Evolutionary conservation across 2,797 vertebrate genomes (phyloP), one percentile per base, ranked within the genome.

Genomic region (Dendrocincla fuliginosa): DNA sequence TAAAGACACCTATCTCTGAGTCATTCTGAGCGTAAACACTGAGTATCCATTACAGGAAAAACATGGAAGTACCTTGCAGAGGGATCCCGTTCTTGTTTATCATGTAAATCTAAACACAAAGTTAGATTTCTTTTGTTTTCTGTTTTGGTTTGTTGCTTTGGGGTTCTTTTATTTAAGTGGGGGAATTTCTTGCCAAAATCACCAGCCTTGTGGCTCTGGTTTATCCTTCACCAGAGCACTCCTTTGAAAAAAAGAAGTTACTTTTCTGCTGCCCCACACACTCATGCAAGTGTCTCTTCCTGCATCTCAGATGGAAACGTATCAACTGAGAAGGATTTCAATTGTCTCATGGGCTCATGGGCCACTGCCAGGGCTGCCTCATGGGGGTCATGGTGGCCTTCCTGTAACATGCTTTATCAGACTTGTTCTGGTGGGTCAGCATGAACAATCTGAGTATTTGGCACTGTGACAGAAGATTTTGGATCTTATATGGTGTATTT

Each of bases 371-470:
- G n/a, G 59, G 23, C 53, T 75, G 20, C 22, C n/a, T 57, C 23
- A 16, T 0, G 0, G 0, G 12, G 33, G 41, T 44, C 57, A 28
- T 3, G 7, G 27, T 41, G 42, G 27, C 32, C 8, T 64, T 59
- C 67, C 53, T 35, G 10, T 41, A 60, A 74, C 0, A 2, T 18
- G 10, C 32, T 84, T 17, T 42, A 24, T 47, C 2, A 1, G 61
- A 37, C 25, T 3, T 8, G 5, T 30, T 24, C 57, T 53, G 19
- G 37, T 44, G 30, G 6, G 6, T 64, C 69, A 71, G 30, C 35
- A 5, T 4, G 37, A 60, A 24, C 33, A 55, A 80, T 55, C 23
- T 6, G 15, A 70, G 24, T 9, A 10, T 32, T 49, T 11, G 8
- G 10, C 17, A 41, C 18, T 20, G 18, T 64, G 46, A 56, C 24